A percentile compares a stretch with the other conserved stretches of the same genome.
phyloP scores from a whole-genome alignment of 2,113 vertebrate species.

The Mastomys coucha region DNA sequence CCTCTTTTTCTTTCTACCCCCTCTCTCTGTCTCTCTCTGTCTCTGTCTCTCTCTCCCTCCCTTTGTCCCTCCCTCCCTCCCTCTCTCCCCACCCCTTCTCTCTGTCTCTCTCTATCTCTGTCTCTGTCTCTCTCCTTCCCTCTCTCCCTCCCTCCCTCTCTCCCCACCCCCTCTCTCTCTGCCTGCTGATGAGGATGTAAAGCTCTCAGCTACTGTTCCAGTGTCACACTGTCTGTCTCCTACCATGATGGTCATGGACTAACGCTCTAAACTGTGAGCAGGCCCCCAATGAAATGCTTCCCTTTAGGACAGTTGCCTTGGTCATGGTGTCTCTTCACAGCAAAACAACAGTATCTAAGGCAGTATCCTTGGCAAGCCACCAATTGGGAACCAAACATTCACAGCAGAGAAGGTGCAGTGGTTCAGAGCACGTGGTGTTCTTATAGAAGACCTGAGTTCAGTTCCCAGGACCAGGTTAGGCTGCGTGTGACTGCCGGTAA shows the following conservation, averaged over 20 bases:
- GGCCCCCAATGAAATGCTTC: not conserved
- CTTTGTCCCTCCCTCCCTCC: not conserved
- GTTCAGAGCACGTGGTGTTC: not conserved
- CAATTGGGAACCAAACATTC: not conserved
- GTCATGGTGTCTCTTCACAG: not conserved
- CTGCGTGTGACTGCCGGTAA: not conserved
- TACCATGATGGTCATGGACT: not conserved
- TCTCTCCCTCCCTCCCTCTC: not conserved
- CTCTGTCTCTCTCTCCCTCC: accelerated
- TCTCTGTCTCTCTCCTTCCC: not conserved
- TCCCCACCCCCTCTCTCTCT: not conserved
- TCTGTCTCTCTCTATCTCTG: too few species aligned
- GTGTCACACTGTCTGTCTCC: not conserved
- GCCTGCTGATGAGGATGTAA: not conserved
- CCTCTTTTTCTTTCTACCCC: too few species aligned
- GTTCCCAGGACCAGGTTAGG: not conserved
- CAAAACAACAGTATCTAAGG: not conserved
- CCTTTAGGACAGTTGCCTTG: not conserved
- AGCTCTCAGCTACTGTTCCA: not conserved
- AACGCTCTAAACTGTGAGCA: not conserved
- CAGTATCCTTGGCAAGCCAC: not conserved
- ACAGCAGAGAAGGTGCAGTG: not conserved
- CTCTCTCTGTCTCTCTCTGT: accelerated
- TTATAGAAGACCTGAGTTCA: not conserved
- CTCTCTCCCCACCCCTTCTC: too few species aligned